Evolutionary conservation across 2,888 invertebrate species (phyloP).

Genomic region (Scaptomyza polygonia): DNA sequence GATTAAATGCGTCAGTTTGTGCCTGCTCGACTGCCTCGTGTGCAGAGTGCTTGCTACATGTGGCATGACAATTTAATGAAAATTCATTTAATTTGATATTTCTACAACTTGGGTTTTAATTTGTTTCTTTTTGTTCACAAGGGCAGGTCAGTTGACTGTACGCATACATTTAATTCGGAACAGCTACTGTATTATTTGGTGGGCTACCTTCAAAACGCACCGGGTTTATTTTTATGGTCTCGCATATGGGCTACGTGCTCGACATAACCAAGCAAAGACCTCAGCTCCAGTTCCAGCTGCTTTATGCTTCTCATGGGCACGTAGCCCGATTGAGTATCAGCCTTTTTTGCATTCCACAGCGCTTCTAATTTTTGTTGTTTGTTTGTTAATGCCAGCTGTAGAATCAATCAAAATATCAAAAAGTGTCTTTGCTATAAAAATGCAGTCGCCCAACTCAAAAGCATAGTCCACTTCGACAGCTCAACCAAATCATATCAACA

Average conservation of each 20-base stretch:
- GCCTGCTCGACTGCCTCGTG: constrained; percentile 1
- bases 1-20: constrained; percentile 16
- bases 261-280: constrained; percentile 51
- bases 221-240: constrained; percentile 61
- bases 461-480: constrained; percentile 70
- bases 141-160: constrained; percentile 61
- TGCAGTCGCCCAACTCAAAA: constrained; percentile 14
- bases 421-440: constrained; percentile 72
- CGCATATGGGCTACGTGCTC: constrained; percentile 57
- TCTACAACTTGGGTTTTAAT: not conserved
- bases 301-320: constrained; percentile 16
- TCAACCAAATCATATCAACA: constrained; percentile 60
- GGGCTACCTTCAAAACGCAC: constrained; percentile 54
- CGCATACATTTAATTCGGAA: constrained; percentile 42
- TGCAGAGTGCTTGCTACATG: constrained; percentile 5
- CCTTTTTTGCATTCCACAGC: constrained; percentile 34
- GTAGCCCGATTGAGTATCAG: constrained; percentile 18
- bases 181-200: constrained; percentile 34
- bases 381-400: constrained; percentile 15
- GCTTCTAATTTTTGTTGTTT: constrained; percentile 16
- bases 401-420: constrained; percentile 35
- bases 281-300: constrained; percentile 31
- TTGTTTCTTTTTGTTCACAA: constrained; percentile 18
- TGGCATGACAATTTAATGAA: not conserved
- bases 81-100: not conserved